phyloP scores from a whole-genome alignment of 2,113 vertebrate genomes.

The Aegotheles bennettii region DNA sequence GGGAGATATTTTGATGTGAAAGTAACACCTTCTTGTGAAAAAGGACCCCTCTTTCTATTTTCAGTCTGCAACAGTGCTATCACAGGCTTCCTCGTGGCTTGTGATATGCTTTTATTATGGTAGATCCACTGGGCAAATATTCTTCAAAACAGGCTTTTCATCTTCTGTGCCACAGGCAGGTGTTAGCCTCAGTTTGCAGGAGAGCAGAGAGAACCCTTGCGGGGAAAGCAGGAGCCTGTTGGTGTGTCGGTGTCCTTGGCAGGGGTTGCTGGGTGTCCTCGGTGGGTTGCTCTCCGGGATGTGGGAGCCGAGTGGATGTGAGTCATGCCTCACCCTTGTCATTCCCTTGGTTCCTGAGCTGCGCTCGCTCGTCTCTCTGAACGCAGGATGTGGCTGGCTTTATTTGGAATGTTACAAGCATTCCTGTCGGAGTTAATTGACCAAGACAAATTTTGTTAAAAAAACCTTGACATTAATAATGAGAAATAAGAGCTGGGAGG shows the following conservation, averaged over 20 bases:
- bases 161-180: background rate
- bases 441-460: conserved; percentile 69
- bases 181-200: background rate
- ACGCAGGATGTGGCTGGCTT: conserved; percentile 45
- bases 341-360: conserved; percentile 3
- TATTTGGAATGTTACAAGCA: conserved; percentile 63
- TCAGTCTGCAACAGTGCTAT: background rate
- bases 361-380: background rate
- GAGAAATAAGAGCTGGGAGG: conserved; percentile 58
- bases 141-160: background rate
- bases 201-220: background rate
- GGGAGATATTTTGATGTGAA: background rate
- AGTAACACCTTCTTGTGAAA: background rate
- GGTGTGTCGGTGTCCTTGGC: background rate
- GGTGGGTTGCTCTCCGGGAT: background rate
- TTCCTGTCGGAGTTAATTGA: conserved; percentile 60
- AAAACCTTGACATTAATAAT: conserved; percentile 66
- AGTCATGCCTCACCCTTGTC: conserved; percentile 27
- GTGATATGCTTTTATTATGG: background rate
- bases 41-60: background rate
- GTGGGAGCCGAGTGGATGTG: background rate
- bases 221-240: background rate
- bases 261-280: too few relatives aligned
- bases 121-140: background rate
- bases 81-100: background rate